Evolutionary conservation across 2,888 invertebrate genomes (phyloP).

Genomic region (Dryobotodes eremita): DNA sequence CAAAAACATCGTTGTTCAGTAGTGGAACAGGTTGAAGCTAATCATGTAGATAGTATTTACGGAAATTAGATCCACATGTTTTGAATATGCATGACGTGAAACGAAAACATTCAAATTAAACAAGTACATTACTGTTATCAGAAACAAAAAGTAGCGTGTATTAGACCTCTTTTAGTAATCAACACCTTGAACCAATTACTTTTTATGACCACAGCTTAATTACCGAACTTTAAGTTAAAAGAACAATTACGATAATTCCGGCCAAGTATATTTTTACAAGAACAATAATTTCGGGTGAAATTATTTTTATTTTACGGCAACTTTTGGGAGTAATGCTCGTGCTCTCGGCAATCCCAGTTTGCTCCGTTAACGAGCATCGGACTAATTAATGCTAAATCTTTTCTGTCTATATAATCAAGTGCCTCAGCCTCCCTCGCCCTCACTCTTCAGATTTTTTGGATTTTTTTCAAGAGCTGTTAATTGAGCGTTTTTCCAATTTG

Average conservation of each 20-base stretch:
- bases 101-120: slow-evolving; percentile 6
- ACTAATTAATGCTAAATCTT: slow-evolving; percentile 80
- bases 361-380: slow-evolving; percentile 73
- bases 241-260: slow-evolving; percentile 40
- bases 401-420: slow-evolving; percentile 75
- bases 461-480: slow-evolving; percentile 62
- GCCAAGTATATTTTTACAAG: slow-evolving; percentile 34
- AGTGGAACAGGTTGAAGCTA: not conserved
- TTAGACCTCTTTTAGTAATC: slow-evolving; percentile 36
- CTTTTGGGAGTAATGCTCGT: slow-evolving; percentile 32
- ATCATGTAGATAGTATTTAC: not conserved
- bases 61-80: not conserved
- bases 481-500: slow-evolving; percentile 68
- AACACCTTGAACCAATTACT: slow-evolving; percentile 53
- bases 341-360: slow-evolving; percentile 61
- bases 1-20: too few relatives aligned
- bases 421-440: slow-evolving; percentile 52
- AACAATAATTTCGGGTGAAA: slow-evolving; percentile 40
- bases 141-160: slow-evolving; percentile 36
- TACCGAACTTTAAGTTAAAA: slow-evolving; percentile 45
- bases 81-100: not conserved
- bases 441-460: slow-evolving; percentile 59
- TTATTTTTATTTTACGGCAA: slow-evolving; percentile 38
- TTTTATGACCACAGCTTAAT: slow-evolving; percentile 53
- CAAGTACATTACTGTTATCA: slow-evolving; percentile 15